Conservation (phyloP, 2,888 invertebrate genomes). For the Pristionchus arcanus region DNA sequence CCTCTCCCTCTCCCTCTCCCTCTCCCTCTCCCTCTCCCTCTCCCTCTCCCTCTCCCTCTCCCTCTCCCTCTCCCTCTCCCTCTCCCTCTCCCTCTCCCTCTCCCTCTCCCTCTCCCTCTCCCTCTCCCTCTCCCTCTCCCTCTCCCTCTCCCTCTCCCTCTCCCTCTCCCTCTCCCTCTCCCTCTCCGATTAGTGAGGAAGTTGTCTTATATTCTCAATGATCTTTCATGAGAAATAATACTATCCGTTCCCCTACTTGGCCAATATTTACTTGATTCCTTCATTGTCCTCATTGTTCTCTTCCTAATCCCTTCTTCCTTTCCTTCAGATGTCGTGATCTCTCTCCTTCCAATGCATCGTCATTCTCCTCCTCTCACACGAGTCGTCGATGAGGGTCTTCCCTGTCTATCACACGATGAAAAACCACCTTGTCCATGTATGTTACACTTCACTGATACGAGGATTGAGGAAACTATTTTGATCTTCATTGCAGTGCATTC, state of each 20-base stretch:
- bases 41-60: neutral
- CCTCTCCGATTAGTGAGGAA: neutral
- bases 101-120: neutral
- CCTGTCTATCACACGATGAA: conserved; percentile 23
- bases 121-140: neutral
- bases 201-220: neutral
- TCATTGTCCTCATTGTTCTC: neutral
- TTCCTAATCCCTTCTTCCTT: neutral
- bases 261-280: conserved; percentile 10
- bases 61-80: neutral
- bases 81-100: neutral
- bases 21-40: neutral
- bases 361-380: conserved; percentile 29
- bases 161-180: neutral
- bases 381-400: conserved; percentile 31
- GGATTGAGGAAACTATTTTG: neutral
- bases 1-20: neutral
- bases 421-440: conserved; percentile 32
- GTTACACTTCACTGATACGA: neutral
- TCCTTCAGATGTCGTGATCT: neutral
- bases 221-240: neutral
- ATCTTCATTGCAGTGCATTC: neutral
- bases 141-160: neutral
- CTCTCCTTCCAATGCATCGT: neutral
- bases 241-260: neutral